A percentile compares a stretch with the other conserved stretches of the same genome.
phyloP scores from a whole-genome alignment of 2,113 vertebrate species.

The Poecilia latipinna region DNA sequence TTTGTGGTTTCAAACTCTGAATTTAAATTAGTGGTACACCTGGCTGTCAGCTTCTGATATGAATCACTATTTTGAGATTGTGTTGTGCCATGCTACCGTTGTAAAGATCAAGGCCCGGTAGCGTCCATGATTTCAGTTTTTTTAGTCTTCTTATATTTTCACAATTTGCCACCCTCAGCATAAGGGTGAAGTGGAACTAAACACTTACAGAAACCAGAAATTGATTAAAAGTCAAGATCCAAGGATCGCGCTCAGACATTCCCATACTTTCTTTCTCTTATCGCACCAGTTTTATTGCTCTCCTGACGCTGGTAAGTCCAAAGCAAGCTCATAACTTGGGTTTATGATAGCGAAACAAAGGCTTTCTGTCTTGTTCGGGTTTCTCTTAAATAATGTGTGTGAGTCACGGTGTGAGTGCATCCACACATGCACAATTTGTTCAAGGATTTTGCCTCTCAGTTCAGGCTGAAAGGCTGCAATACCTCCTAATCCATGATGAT shows the following conservation, averaged over 20 bases:
- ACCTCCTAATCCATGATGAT: slow-evolving; percentile 67
- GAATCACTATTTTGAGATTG: background rate
- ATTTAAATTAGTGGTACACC: too few species aligned
- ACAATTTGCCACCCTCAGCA: background rate
- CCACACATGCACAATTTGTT: slow-evolving; percentile 39
- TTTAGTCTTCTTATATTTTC: background rate
- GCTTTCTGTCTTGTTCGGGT: slow-evolving; percentile 52
- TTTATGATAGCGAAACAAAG: slow-evolving; percentile 68
- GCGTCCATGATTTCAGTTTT: background rate
- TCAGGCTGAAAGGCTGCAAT: slow-evolving; percentile 51
- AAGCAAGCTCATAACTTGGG: slow-evolving; percentile 60
- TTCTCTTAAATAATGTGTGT: slow-evolving; percentile 50
- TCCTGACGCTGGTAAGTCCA: slow-evolving; percentile 35
- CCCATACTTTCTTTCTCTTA: slow-evolving; percentile 26
- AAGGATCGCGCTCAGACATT: background rate
- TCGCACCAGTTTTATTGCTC: slow-evolving; percentile 32
- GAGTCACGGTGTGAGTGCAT: slow-evolving; percentile 21
- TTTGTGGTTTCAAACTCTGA: too few species aligned
- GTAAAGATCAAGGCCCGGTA: background rate
- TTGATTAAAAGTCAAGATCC: slow-evolving; percentile 8
- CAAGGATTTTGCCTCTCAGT: slow-evolving; percentile 38
- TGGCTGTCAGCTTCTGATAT: background rate
- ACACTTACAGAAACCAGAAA: background rate
- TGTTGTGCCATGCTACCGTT: background rate
- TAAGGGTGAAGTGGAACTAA: background rate